Base-by-base conservation (phyloP, 2,888 invertebrate genomes). In the Drosophila borborema region DNA sequence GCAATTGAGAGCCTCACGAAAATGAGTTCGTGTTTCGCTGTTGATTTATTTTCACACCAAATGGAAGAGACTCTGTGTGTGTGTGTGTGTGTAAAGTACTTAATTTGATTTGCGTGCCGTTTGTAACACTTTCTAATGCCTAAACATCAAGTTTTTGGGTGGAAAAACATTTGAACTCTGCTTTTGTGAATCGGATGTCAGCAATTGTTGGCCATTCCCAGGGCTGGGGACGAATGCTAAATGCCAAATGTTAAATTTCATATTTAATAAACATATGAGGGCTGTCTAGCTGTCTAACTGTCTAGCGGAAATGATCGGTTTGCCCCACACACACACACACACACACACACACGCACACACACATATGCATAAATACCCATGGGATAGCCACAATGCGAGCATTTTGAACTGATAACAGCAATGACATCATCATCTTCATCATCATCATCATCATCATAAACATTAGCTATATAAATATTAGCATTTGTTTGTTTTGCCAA, bases 71-170 rank as follows among this genome's bases (percentile, higher is more conserved):
- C 5, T 28, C 5, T 28, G 36, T 63, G 23, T 14, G 49, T 31
- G 46, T 41, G 60, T 36, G 45, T 51, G 58, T 48, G 46, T n/a
- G 53, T 45, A 9, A 41, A 51, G 36, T 65, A 58, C 41, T 64
- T 78, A 63, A 74, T 71, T 74, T 70, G 53, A 74, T 77, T 84
- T 87, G 74, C 69, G 73, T 77, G 77, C 54, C 34, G 55, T 51
- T 82, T 72, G 80, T 66, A 80, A 85, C 88, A 82, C 89, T 88
- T 88, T 86, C 89, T 66, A 76, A 72, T 76, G 86, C 69, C 40
- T 65, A 70, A 70, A 70, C 67, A 77, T 84, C 72, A 66, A 59
- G 62, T 69, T 28, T 69, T 56, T 56, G 31, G 53, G 46, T 23
- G 34, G 20, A 38, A 55, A 45, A 31, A 60, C 62, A 71, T 59